Base-by-base conservation (phyloP, 2,888 invertebrate species). In the Kryphioiulus occultus region DNA sequence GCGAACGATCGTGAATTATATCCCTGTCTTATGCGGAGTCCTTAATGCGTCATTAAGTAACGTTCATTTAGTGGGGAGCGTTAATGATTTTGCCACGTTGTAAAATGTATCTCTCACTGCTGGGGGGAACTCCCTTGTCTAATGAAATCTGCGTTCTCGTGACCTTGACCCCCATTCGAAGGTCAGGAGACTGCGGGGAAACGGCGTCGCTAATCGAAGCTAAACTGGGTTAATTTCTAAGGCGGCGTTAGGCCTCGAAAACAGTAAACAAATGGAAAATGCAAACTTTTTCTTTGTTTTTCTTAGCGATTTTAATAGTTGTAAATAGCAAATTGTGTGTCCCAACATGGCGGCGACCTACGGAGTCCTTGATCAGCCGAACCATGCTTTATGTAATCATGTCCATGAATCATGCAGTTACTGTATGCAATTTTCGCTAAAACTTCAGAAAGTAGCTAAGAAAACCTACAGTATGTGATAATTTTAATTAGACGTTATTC, bases 11-110 rank as follows among this genome's bases (percentile, higher is more conserved):
- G 22, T n/a, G 59, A 59, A 22, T 59, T 59, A 59, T 59, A 59
- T 59, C 59, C n/a, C 59, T 59, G 59, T n/a, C 59, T 59, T 59
- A 59, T n/a, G n/a, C 59, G 22, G 5, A n/a, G 1, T n/a, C 59
- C 59, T 59, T 59, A 59, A 59, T 59, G 59, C 9, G 59, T 59
- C 59, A 59, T 59, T 59, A 59, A 59, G 59, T 59, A 59, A 59
- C 59, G 59, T 59, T 59, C 59, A 59, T 59, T 59, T 59, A 59
- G 59, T 59, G n/a, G 59, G 22, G 59, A 59, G 59, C n/a, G 59
- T 59, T 59, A 59, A 59, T 59, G 59, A 59, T 59, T 59, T 59
- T n/a, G 59, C 59, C 59, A 59, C 59, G 22, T 59, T 59, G 15
- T 59, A 59, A 59, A 59, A 19, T 59, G 15, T 59, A 59, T 59